Conservation (phyloP, 2,888 invertebrate genomes). For the Scelioninae gen. 2 region DNA sequence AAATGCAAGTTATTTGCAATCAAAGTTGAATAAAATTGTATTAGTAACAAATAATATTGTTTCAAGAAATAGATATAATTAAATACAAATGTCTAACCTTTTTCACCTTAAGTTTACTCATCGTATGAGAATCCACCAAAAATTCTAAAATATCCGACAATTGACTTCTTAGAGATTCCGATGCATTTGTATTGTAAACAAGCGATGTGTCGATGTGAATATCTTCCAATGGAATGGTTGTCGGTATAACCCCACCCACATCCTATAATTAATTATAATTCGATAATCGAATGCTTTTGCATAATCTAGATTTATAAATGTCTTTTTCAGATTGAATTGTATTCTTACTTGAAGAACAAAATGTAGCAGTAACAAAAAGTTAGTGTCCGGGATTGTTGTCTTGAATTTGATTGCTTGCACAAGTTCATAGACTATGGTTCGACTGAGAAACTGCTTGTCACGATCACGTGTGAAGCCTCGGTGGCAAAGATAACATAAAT, state of each 20-base stretch:
- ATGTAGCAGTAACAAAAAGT: conserved; percentile 92
- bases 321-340: no score
- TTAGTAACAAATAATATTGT: no score
- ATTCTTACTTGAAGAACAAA: conserved; percentile 87
- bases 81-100: neutral
- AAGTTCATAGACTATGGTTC: conserved; percentile 94
- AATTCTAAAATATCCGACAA: conserved; percentile 95
- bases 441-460: conserved; percentile 93
- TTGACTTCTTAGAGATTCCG: conserved; percentile 95
- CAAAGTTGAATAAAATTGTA: no score
- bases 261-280: conserved; percentile 77
- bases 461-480: conserved; percentile 92
- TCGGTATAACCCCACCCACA: conserved; percentile 90
- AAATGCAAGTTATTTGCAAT: neutral
- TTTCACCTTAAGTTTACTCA: conserved; percentile 95
- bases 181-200: conserved; percentile 87
- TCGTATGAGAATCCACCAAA: conserved; percentile 95
- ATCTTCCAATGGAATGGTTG: conserved; percentile 83
- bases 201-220: conserved; percentile 74
- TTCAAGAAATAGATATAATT: neutral
- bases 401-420: conserved; percentile 97
- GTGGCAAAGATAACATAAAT: conserved; percentile 92
- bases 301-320: no score
- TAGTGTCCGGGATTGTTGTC: conserved; percentile 94
- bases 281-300: conserved; percentile 1